Evolutionary conservation across 2,113 vertebrate genomes (phyloP), one percentile per base, ranked within the genome.

Genomic region (Oncorhynchus tshawytscha): DNA sequence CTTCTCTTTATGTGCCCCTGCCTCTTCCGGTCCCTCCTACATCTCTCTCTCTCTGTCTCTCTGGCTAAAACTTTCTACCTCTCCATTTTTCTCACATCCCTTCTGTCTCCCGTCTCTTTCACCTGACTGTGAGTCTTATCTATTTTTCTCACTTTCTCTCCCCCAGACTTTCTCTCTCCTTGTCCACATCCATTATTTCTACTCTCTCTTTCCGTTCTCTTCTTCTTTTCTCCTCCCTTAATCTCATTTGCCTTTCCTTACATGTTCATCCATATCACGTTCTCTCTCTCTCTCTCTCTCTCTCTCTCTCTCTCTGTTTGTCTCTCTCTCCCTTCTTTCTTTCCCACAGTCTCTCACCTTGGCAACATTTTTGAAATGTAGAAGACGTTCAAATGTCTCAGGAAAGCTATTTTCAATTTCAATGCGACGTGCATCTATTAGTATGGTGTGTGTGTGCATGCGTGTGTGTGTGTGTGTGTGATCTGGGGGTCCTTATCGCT

Each of bases 401-500:
- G 31, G 13, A 79, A 73, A 80, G 72, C 62, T 60, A 64, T 82
- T 80, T 87, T 68, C 31, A 81, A 84, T 82, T 82, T 80, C 75
- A 72, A 20, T 3, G 29, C 75, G 67, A 45, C 70, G 57, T 73
- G 77, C 70, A 80, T 85, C 81, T 57, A 70, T 54, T 76, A 82
- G 75, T 83, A 73, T 65, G 16, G 71, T 73, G 72, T 77, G 71
- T 54, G 51, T 54, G 51, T n/a, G n/a, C n/a, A n/a, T n/a, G n/a
- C n/a, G n/a, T 54, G 49, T 54, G 15, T 1, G 49, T 27, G 27
- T 0, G 25, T 27, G 27, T 27, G 25, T 27, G 25, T 84, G 20
- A 69, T 73, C 71, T 75, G 71, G 69, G 71, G 71, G 74, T 74
- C 68, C 70, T 85, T 85, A 83, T 91, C 85, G 71, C n/a, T 70